Base-by-base conservation (phyloP, 2,113 vertebrate genomes). In the Piliocolobus tephrosceles region DNA sequence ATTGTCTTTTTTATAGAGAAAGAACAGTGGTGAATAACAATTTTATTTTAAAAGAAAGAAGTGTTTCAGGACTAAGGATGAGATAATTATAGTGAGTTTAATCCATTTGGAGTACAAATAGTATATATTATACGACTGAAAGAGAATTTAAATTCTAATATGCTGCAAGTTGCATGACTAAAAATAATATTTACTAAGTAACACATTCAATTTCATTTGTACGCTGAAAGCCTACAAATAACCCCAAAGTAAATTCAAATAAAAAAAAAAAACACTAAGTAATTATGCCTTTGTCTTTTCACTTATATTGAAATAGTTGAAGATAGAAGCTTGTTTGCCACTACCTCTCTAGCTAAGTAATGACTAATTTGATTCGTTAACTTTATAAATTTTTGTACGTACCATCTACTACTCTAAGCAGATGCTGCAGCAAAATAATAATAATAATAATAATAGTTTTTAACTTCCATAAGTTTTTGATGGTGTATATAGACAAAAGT, bases 21-120 rank as follows among this genome's bases (percentile, higher is more conserved):
- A 79, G 47, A 95, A 79, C 2, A 66, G 35, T 81, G 7, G 20
- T 73, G 70, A 97, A 90, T 93, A 84, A 90, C 40, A 43, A 86
- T 94, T 96, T 95, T 32, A 96, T 94, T 95, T 90, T 87, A 89
- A 87, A 47, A 9, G 58, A 25, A 50, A 40, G 86, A 81, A 61
- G 3, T 85, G 32, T 81, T 90, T 88, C 81, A 94, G 55, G 9
- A 79, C 23, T 80, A 66, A 87, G 16, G 30, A 80, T 30, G 14
- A 11, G 25, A 90, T 83, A 97, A 76, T 47, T 79, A 58, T 25
- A 81, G 8, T 22, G 20, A 83, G 47, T 86, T 90, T 9, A 64
- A 68, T 16, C 30, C 11, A 83, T 40, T 64, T n/a, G 14, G 17
- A 92, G 25, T 94, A 43, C 78, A 96, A 95, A 89, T 43, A 91